Percentiles rank a stretch among this genome's conserved stretches.
Evolutionary conservation across 2,888 invertebrate genomes (phyloP).

Genomic region (Trachelus troglodyta): DNA sequence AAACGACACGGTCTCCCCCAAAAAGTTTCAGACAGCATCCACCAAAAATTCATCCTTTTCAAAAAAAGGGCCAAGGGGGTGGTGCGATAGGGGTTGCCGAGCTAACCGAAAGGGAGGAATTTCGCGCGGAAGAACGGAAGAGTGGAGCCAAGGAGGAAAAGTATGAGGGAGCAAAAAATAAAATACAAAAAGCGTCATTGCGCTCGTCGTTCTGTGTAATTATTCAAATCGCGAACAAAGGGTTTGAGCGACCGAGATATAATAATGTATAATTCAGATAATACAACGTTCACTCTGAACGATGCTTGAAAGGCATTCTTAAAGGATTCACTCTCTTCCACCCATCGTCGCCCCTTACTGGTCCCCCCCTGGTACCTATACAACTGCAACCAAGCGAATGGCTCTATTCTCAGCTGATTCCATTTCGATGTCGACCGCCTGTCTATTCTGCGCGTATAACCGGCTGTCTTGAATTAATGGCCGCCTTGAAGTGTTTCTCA

Average conservation of each 20-base stretch:
- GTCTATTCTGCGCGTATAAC: constrained; percentile 33
- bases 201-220: constrained; percentile 31
- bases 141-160: constrained; percentile 13
- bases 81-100: too few species aligned
- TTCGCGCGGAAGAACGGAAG: background rate
- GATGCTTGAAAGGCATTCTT: constrained; percentile 22
- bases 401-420: constrained; percentile 22
- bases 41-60: too few species aligned
- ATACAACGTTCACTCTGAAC: constrained; percentile 32
- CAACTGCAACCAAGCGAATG: constrained; percentile 26
- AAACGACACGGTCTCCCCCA: too few species aligned
- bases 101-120: too few species aligned
- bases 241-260: constrained; percentile 29
- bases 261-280: constrained; percentile 42
- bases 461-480: constrained; percentile 39
- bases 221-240: constrained; percentile 37
- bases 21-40: too few species aligned
- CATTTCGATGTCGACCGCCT: constrained; percentile 25
- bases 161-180: constrained; percentile 15
- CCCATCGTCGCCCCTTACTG: constrained; percentile 2
- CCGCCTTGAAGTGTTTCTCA: constrained; percentile 13
- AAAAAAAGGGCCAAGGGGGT: too few species aligned
- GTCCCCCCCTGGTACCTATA: background rate
- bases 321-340: constrained; percentile 12
- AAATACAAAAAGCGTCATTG: constrained; percentile 16